Evolutionary conservation across 1,140 invertebrate genomes (phyloP), one percentile per base, ranked within the genome.

Genomic region (Listronotus oregonensis): DNA sequence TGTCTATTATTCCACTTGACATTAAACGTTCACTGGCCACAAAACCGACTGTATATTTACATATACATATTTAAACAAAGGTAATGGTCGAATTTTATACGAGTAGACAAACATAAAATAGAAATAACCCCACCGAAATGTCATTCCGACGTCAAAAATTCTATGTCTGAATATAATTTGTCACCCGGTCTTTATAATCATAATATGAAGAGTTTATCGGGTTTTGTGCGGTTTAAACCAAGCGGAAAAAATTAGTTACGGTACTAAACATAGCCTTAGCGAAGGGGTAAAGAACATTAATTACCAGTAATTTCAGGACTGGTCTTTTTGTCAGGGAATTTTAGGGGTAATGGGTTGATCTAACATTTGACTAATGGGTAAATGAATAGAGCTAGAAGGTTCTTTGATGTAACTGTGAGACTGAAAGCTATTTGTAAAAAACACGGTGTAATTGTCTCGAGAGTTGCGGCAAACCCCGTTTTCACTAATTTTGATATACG

Each of bases 241-340:
- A 61, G 46, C 58, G 39, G 58, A 61, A 61, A 61, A 61, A 61
- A 61, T 61, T 61, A 40, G 58, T 61, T 51, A 61, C 58, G 58
- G 46, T 61, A 61, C 40, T 61, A 61, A 61, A 61, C 58, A 61
- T 61, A 10, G 32, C n/a, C 37, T 50, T 61, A 50, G 58, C 50
- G 12, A 37, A 14, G 34, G 58, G 18, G 21, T 14, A 11, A 42
- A 37, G 47, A 61, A 61, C 58, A 61, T 61, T 51, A 61, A 61
- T 61, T 61, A 51, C 58, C 31, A 3, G 58, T 61, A 61, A 51
- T 61, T 61, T 51, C 6, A 40, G 21, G 47, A 61, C 58, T 50
- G 58, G 58, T 61, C 17, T 49, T 51, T 12, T 12, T 21, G 46
- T 50, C 44, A 21, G 40, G 18, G 40, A 17, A 27, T 57, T 27